A percentile compares a stretch with the other conserved stretches of the same genome.
phyloP scores from a whole-genome alignment of 35 echinoderm and acorn worm genomes.

The Apostichopus japonicus region DNA sequence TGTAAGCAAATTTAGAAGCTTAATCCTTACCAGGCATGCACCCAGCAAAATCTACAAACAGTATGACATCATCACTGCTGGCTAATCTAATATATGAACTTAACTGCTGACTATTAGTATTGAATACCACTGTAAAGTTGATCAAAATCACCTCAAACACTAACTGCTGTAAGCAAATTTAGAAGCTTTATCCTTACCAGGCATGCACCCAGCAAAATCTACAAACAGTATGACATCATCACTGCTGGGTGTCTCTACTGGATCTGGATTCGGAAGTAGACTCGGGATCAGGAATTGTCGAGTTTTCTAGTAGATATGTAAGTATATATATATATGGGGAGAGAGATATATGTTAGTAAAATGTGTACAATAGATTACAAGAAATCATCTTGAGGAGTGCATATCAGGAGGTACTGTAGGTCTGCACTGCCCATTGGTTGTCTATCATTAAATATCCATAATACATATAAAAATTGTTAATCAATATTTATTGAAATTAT shows the following conservation, averaged over 20 bases:
- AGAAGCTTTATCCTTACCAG: not conserved
- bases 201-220: constrained; percentile 20
- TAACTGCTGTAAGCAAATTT: too few relatives aligned
- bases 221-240: constrained; percentile 13
- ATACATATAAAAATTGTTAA: too few relatives aligned
- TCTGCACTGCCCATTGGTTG: too few relatives aligned
- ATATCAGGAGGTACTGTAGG: not conserved
- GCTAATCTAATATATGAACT: too few relatives aligned
- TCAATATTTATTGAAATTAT: too few relatives aligned
- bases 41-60: constrained; percentile 28
- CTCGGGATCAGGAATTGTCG: not conserved
- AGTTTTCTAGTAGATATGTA: not conserved
- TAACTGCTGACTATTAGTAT: too few relatives aligned
- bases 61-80: not conserved
- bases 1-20: not conserved
- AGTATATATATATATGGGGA: too few relatives aligned
- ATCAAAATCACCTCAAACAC: too few relatives aligned
- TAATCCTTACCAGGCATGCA: not conserved
- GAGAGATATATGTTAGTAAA: not conserved
- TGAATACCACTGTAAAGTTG: too few relatives aligned
- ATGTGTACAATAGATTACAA: not conserved
- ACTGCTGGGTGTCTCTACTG: not conserved
- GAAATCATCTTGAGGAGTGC: not conserved
- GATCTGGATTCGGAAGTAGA: not conserved
- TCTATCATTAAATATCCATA: too few relatives aligned